phyloP scores from a whole-genome alignment of 2,797 vertebrate genomes.

The Dendrocincla fuliginosa region DNA sequence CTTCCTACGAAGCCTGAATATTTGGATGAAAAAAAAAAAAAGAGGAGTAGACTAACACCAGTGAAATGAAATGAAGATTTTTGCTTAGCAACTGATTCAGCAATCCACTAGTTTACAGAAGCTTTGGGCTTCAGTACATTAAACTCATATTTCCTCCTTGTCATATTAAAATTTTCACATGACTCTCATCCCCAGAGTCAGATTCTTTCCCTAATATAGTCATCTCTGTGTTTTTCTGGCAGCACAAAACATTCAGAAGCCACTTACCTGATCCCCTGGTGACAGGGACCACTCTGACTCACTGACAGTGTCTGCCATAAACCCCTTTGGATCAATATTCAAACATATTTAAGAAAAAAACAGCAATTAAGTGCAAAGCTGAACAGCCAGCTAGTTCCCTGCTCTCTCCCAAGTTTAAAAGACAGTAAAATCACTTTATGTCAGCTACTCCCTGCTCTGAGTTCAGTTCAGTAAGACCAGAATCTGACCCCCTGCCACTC shows the following conservation, averaged over 20 bases:
- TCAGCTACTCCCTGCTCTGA: background rate
- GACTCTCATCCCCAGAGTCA: background rate
- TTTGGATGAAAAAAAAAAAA: background rate
- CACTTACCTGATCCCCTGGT: slow-evolving; percentile 27
- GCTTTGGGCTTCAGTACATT: slow-evolving; percentile 42
- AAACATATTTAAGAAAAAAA: background rate
- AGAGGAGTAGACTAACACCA: background rate
- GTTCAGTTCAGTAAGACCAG: background rate
- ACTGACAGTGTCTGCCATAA: background rate
- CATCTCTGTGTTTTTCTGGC: slow-evolving; percentile 38
- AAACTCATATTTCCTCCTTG: slow-evolving; percentile 55
- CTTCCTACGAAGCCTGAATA: slow-evolving; percentile 16
- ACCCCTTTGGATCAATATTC: background rate
- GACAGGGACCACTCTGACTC: background rate
- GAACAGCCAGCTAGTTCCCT: background rate
- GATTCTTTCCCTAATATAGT: slow-evolving; percentile 51
- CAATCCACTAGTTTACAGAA: slow-evolving; percentile 18
- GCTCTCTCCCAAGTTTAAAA: background rate
- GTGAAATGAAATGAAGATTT: slow-evolving; percentile 33
- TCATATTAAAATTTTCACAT: slow-evolving; percentile 28
- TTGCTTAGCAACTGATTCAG: slow-evolving; percentile 41
- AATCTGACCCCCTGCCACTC: background rate
- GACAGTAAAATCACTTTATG: background rate
- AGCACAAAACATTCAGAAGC: slow-evolving; percentile 14
- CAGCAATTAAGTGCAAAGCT: background rate